Evolutionary conservation across 2,113 vertebrate species (phyloP), one percentile per base, ranked within the genome.

Genomic region (Maccullochella peelii): DNA sequence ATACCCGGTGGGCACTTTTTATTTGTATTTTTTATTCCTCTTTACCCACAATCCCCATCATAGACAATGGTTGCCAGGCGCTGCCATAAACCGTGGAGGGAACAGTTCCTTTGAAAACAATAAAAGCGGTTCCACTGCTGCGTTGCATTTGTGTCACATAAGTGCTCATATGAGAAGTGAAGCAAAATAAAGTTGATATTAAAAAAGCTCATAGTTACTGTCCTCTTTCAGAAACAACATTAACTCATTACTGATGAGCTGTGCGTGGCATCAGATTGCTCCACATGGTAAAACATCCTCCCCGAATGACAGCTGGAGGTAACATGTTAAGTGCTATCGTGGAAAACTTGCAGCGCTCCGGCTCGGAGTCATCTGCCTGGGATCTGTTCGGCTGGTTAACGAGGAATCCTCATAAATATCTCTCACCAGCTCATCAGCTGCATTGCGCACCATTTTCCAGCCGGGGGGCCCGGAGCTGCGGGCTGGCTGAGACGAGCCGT

Each of bases 391-490:
- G 84, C 84, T 68, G 82, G 81, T 93, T 95, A 33, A 91, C 75
- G 75, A 92, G 93, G 90, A 33, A 94, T 94, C 92, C 95, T 94
- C 95, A 91, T 95, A 94, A 95, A 95, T 94, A 94, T 95, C 94
- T 88, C 88, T 94, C 93, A 82, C 93, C 95, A 96, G 95, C 86
- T 96, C 95, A 96, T 96, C 95, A 96, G 90, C 88, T 61, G 85
- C 85, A 16, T 36, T 30, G 65, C 23, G 11, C 77, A 55, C 79
- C 73, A 49, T 85, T 90, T 81, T 85, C 85, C 90, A 73, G 73
- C 69, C 83, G 7, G 49, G 49, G 63, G 42, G 42, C 12, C 21
- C 76, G 63, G 82, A 86, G 79, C 82, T 40, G 79, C 63, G 82
- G 77, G 73, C 88, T 75, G 80, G 42, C 73, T 75, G 79, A 91